phyloP scores from a whole-genome alignment of 2,888 invertebrate species.

The Caenorhabditis uteleia region DNA sequence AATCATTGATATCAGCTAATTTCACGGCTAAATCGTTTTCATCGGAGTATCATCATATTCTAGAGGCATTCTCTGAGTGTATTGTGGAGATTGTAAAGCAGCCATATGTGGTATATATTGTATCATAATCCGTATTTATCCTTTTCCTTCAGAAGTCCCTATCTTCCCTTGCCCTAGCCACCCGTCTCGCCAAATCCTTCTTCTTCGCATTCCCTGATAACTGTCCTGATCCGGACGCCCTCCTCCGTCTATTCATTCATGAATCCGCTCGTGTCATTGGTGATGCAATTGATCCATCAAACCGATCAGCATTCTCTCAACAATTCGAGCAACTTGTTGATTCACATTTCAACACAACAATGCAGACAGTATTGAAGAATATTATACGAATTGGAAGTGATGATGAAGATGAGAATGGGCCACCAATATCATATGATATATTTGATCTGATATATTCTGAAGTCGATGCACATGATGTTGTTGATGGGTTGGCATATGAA shows the following conservation, averaged over 20 bases:
- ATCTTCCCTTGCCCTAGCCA: constrained; percentile 35
- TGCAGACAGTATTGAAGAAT: constrained; percentile 2
- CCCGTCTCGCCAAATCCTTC: constrained; percentile 46
- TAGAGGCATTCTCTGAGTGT: constrained; percentile 49
- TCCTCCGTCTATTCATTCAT: constrained; percentile 59
- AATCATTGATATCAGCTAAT: constrained; percentile 43
- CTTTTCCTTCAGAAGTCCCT: constrained; percentile 26
- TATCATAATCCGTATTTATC: not conserved
- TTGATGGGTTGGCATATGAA: constrained; percentile 57
- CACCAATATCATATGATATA: constrained; percentile 18
- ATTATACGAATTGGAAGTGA: constrained; percentile 10
- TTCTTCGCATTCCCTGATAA: constrained; percentile 61
- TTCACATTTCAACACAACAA: constrained; percentile 18
- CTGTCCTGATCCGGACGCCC: constrained; percentile 57
- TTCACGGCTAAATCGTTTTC: constrained; percentile 57
- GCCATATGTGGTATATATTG: constrained; percentile 39
- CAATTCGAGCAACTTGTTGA: constrained; percentile 23
- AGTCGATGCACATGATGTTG: constrained; percentile 55
- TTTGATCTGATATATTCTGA: constrained; percentile 57
- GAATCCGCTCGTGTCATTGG: constrained; percentile 54
- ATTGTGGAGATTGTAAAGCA: constrained; percentile 39
- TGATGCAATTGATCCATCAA: constrained; percentile 36
- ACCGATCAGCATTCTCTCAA: constrained; percentile 10
- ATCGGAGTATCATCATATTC: constrained; percentile 56
- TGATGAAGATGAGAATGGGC: constrained; percentile 13